Evolutionary conservation across 2,113 vertebrate species (phyloP), one percentile per base, ranked within the genome.

Genomic region (Saccopteryx bilineata): DNA sequence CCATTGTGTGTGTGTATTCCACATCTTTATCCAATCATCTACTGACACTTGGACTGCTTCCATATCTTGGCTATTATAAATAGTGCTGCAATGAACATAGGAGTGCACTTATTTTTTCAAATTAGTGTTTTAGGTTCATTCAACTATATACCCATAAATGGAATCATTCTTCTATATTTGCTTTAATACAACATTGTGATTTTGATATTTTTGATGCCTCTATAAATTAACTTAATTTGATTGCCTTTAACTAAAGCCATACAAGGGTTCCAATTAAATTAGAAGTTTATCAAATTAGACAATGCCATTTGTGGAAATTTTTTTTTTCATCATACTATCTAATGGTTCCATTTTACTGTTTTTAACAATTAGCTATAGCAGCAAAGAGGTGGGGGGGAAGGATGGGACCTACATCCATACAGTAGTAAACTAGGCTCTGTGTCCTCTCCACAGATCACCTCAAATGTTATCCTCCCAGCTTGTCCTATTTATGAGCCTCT

Each of bases 221-320:
- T 56, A 76, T 39, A 90, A 82, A 83, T 48, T 86, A 86, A 65
- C 4, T 39, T 48, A 69, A 60, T 71, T 9, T 74, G 33, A 31
- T 10, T 75, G 26, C 33, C 91, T 91, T 93, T 84, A 79, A 83
- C 76, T 75, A 95, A 79, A 80, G 63, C 24, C 66, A 63, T 50
- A 28, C 6, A 54, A 75, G 24, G 1, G 33, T 56, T 97, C 23
- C 84, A 87, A 84, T 84, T 66, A 95, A 91, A 86, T 39, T 75
- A 91, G 18, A 69, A 58, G 60, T 81, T 69, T 85, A 72, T 75
- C 80, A 96, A 87, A 81, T 52, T n/a, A 95, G 39, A 90, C 28
- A 69, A 61, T 31, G 58, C 5, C 65, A 84, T 39, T 68, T 63
- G 24, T 46, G 48, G n/a, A 93, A 87, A 66, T 39, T 81, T 90